Percentiles rank a stretch among this genome's conserved stretches.
phyloP scores from a whole-genome alignment of 2,113 vertebrate genomes.

The Camelus dromedarius region DNA sequence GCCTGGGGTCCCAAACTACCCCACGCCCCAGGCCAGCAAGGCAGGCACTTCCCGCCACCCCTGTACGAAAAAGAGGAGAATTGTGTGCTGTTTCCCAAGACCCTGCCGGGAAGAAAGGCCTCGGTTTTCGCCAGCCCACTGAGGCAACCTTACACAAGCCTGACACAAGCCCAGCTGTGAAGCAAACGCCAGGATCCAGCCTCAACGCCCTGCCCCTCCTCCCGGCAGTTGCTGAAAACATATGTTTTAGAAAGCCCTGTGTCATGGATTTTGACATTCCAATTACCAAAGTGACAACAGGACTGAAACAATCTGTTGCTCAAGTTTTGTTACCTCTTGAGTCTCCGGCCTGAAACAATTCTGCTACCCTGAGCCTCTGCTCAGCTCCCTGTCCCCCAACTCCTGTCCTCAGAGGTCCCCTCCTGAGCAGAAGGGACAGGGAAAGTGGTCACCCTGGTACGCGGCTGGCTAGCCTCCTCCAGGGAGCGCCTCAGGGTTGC shows the following conservation, averaged over 20 bases:
- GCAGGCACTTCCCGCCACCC: not conserved
- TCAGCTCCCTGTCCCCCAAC: not conserved
- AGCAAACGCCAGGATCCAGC: conserved; percentile 17
- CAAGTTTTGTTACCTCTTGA: conserved; percentile 14
- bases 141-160: conserved; percentile 70
- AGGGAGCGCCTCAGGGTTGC: no score
- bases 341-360: not conserved
- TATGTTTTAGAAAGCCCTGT: conserved; percentile 17
- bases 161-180: conserved; percentile 8
- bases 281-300: conserved; percentile 7
- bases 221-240: not conserved
- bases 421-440: not conserved
- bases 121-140: conserved; percentile 19
- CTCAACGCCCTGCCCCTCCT: not conserved
- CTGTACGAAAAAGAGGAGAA: not conserved
- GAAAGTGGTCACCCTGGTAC: no score
- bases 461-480: not conserved
- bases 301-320: conserved; percentile 55
- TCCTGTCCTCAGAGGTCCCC: not conserved
- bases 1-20: not conserved
- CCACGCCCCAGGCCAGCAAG: not conserved
- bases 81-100: conserved; percentile 40
- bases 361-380: not conserved
- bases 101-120: not conserved
- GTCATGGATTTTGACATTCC: conserved; percentile 68